Evolutionary conservation across 2,113 vertebrate genomes (phyloP), one percentile per base, ranked within the genome.

Genomic region (Nycticorax nycticorax): DNA sequence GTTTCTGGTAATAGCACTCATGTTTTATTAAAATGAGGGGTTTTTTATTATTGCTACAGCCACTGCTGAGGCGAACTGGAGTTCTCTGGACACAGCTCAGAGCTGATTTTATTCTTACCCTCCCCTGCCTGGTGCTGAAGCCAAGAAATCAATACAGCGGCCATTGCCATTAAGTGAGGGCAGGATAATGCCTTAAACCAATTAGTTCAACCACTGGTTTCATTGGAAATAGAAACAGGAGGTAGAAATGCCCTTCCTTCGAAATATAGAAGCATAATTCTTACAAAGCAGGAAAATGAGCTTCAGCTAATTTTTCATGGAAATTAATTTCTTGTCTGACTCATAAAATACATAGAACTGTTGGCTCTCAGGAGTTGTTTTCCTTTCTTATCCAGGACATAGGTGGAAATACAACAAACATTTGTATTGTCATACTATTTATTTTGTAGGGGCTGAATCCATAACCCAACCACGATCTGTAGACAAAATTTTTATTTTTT

Each of bases 21-120:
- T 93, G 91, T 95, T 95, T 94, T 95, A 93, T 92, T 95, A 94
- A 95, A 89, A 82, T 75, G 10, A 66, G 9, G 12, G 12, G 0
- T 0, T 1, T 24, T 67, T 56, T 68, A 53, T 77, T 75, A 80
- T 91, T 94, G 55, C 73, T 82, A 35, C 45, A 92, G 37, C 32
- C 48, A 63, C 82, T 59, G 43, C 73, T 43, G 84, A 93, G 62
- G 41, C 74, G 33, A 91, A 89, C n/a, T 64, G 48, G 60, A 91
- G 53, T 57, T 91, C 24, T 89, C 53, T 64, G 52, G 52, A 60
- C n/a, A 43, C 12, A 85, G 20, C 10, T 81, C 66, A 87, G 90
- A 94, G 39, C 9, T 68, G 62, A 73, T 93, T 95, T 84, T 91
- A 72, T 92, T 85, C 64, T 57, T 64, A 74, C 17, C 9, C 35